phyloP scores from a whole-genome alignment of 23 tunicate species.

The Phallusia fumigata region DNA sequence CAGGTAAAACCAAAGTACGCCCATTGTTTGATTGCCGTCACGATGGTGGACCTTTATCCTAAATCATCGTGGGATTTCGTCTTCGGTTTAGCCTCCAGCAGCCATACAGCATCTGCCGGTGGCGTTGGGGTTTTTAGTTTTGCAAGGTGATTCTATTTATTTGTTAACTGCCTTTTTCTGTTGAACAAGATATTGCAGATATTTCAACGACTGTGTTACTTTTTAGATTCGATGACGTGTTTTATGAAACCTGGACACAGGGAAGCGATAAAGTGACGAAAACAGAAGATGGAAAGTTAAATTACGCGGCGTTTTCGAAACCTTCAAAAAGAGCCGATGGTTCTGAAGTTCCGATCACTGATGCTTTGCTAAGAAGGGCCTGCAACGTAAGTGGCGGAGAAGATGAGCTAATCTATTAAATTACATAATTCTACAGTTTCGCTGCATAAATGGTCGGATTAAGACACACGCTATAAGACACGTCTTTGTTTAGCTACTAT shows the following conservation, averaged over 20 bases:
- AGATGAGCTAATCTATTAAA: background rate
- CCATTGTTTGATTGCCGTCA: constrained; percentile 66
- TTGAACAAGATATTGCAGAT: too few relatives aligned
- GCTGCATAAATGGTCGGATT: too few relatives aligned
- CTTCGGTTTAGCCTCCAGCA: constrained; percentile 73
- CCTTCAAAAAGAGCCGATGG: constrained; percentile 24
- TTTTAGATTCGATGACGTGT: constrained; percentile 67
- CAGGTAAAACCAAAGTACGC: constrained; percentile 51
- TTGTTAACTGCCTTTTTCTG: too few relatives aligned
- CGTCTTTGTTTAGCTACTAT: too few relatives aligned
- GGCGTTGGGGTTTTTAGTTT: constrained; percentile 89
- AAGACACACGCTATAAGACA: too few relatives aligned
- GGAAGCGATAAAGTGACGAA: constrained; percentile 41
- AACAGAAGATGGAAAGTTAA: constrained; percentile 46
- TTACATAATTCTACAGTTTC: too few relatives aligned
- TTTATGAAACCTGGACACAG: constrained; percentile 84
- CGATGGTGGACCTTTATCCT: constrained; percentile 84
- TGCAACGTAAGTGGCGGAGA: constrained; percentile 55
- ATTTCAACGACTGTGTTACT: too few relatives aligned
- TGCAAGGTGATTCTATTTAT: constrained; percentile 38
- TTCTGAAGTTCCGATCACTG: constrained; percentile 2
- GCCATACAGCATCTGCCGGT: constrained; percentile 5
- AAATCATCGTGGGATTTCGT: constrained; percentile 86
- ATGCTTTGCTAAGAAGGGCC: constrained; percentile 50
- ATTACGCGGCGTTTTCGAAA: constrained; percentile 54